A percentile compares a stretch with the other conserved stretches of the same genome.
Conservation (phyloP, 1,140 invertebrate genomes). For the Batillaria attramentaria region DNA sequence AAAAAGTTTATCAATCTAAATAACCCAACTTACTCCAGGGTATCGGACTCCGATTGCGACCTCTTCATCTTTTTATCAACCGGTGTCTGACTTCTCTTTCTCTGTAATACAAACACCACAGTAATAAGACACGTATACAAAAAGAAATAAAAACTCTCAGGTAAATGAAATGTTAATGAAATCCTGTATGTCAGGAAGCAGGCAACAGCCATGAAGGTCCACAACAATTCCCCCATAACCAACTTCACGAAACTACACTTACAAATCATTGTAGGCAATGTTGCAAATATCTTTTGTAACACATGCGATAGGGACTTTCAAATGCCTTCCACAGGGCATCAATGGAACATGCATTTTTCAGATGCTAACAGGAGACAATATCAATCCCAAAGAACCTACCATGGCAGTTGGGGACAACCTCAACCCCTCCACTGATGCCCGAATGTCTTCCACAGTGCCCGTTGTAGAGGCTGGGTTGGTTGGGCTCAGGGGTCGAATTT, state of each 20-base stretch:
- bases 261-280: too few species aligned
- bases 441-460: slow-evolving; percentile 93
- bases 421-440: slow-evolving; percentile 92
- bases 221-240: too few species aligned
- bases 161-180: too few species aligned
- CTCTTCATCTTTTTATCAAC: slow-evolving; percentile 82
- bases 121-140: not conserved
- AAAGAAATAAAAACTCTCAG: not conserved
- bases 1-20: slow-evolving; percentile 29
- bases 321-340: too few species aligned
- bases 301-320: too few species aligned
- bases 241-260: too few species aligned
- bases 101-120: slow-evolving; percentile 61
- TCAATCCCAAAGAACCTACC: slow-evolving; percentile 62
- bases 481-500: slow-evolving; percentile 93
- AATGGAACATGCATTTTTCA: too few species aligned
- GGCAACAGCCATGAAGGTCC: too few species aligned
- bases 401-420: slow-evolving; percentile 83
- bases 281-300: too few species aligned
- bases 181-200: too few species aligned
- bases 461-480: slow-evolving; percentile 76
- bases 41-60: slow-evolving; percentile 85
- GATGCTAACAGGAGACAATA: not conserved
- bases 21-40: slow-evolving; percentile 77
- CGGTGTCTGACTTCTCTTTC: slow-evolving; percentile 73